Base-by-base conservation (phyloP, 2,888 invertebrate species). In the Neoascia interrupta region DNA sequence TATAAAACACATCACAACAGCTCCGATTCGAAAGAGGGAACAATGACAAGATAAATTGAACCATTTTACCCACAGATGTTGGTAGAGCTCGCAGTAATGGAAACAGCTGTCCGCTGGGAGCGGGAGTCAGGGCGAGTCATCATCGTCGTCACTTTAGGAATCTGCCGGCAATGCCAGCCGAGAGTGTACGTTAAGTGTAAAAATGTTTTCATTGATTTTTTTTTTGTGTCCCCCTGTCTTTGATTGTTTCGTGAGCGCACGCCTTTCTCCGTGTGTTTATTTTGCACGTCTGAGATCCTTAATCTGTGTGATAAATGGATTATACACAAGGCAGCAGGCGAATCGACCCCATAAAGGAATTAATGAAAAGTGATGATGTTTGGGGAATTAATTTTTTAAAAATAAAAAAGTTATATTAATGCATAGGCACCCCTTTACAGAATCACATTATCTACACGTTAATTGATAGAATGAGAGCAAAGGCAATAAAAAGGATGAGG, bases 41-140 rank as follows among this genome's bases (percentile, higher is more conserved):
- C 53, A 68, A 68, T 74, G 60, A 34, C 68, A 74, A 53, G 68
- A 68, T 60, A 68, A 54, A 75, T 69, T 69, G 74, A 54, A 69
- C 53, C 47, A 47, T 51, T 49, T 49, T 61, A 31, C 18, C 21
- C 36, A n/a, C n/a, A 37, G 15, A 45, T 39, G 51, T 37, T 53
- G 53, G 11, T 39, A 11, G 26, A n/a, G n/a, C n/a, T 41, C 8
- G 41, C 41, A 60, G 60, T 61, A 69, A 61, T 69, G 56, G 61
- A 68, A 75, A 75, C 74, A 75, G 74, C 74, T 75, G 72, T 47
- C 54, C n/a, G n/a, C n/a, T n/a, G n/a, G n/a, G n/a, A n/a, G 54
- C 54, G 4, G 61, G 41, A 64, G 49, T 58, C 58, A 47, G n/a
- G n/a, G n/a, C n/a, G n/a, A n/a, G n/a, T n/a, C n/a, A n/a, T n/a